phyloP scores from a whole-genome alignment of 2,888 invertebrate species.

The Galerucella nymphaeae region DNA sequence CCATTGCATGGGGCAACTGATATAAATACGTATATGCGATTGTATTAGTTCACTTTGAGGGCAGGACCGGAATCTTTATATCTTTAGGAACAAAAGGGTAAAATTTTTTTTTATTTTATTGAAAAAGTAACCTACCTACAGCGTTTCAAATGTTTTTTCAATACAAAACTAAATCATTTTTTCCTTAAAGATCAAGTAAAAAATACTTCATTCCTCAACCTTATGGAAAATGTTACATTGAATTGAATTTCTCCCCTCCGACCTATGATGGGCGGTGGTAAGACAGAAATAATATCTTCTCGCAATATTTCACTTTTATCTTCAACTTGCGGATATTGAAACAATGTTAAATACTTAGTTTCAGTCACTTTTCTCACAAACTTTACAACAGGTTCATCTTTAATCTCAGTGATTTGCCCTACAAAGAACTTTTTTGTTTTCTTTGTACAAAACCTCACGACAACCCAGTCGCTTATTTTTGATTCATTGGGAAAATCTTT shows the following conservation, averaged over 20 bases:
- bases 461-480: too few relatives aligned
- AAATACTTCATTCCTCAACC: not conserved
- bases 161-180: not conserved
- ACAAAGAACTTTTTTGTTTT: not conserved
- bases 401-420: constrained; percentile 1
- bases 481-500: too few relatives aligned
- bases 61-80: not conserved
- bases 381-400: constrained; percentile 4
- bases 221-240: constrained; percentile 2
- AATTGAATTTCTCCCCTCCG: constrained; percentile 2
- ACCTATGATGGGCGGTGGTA: not conserved
- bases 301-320: not conserved
- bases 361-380: constrained; percentile 4
- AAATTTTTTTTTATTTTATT: not conserved
- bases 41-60: not conserved
- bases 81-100: not conserved
- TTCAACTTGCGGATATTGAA: too few relatives aligned
- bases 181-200: not conserved
- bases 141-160: not conserved
- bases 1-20: constrained; percentile 2
- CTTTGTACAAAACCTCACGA: too few relatives aligned
- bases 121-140: not conserved
- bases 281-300: constrained; percentile 4
- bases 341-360: too few relatives aligned
- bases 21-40: constrained; percentile 4